Evolutionary conservation across 2,888 invertebrate genomes (phyloP).

Genomic region (Cephus spinipes): DNA sequence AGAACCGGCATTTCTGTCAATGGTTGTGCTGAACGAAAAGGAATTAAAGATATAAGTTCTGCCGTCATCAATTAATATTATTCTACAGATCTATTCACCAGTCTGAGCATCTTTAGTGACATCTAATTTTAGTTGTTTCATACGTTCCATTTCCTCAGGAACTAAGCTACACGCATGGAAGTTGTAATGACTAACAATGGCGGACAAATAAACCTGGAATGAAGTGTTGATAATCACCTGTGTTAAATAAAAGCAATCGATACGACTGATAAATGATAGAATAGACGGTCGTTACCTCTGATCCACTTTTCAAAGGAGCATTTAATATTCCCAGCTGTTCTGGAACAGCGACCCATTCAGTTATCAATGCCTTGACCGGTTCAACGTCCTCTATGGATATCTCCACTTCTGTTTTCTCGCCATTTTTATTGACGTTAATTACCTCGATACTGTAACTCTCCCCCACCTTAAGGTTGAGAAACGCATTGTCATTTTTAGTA

Average conservation of each 20-base stretch:
- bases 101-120: constrained; percentile 47
- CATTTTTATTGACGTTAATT: background rate
- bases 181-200: constrained; percentile 37
- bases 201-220: constrained; percentile 46
- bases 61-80: background rate
- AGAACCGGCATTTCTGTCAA: constrained; percentile 42
- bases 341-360: constrained; percentile 40
- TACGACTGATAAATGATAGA: background rate
- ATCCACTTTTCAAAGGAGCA: constrained; percentile 41
- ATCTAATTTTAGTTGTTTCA: constrained; percentile 44
- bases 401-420: constrained; percentile 13
- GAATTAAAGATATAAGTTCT: background rate
- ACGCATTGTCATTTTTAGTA: background rate
- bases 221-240: constrained; percentile 14
- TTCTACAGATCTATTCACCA: constrained; percentile 31
- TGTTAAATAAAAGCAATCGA: constrained; percentile 1
- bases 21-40: constrained; percentile 36
- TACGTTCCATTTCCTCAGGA: constrained; percentile 36
- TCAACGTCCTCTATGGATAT: background rate
- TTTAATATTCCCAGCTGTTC: constrained; percentile 46
- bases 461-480: background rate
- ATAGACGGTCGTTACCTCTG: constrained; percentile 36
- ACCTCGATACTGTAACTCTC: background rate
- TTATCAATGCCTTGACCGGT: constrained; percentile 32
- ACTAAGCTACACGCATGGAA: constrained; percentile 48